Evolutionary conservation across 2,888 invertebrate species (phyloP).

Genomic region (Pollenia griseotomentosa): DNA sequence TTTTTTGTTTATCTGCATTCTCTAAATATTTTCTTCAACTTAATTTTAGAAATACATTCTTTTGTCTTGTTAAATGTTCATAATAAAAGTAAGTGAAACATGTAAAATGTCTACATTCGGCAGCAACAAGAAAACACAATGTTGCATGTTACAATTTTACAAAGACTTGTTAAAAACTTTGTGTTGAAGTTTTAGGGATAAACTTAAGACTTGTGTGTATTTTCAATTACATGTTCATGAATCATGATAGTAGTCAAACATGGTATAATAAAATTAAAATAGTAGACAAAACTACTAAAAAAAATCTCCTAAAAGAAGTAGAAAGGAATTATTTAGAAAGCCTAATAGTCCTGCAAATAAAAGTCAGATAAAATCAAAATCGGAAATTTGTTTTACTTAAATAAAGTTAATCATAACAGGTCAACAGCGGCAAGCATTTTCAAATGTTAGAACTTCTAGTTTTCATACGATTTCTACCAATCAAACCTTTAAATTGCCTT

Average conservation of each 20-base stretch:
- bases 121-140: constrained; percentile 14
- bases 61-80: constrained; percentile 48
- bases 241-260: not conserved
- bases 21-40: constrained; percentile 32
- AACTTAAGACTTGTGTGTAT: constrained; percentile 16
- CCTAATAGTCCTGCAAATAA: no score
- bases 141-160: constrained; percentile 38
- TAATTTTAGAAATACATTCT: constrained; percentile 56
- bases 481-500: no score
- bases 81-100: constrained; percentile 59
- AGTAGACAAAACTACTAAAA: not conserved
- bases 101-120: constrained; percentile 53
- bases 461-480: no score
- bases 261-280: constrained; percentile 6
- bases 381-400: no score
- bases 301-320: not conserved
- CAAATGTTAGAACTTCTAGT: no score
- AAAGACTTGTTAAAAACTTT: constrained; percentile 34
- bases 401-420: no score
- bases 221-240: not conserved
- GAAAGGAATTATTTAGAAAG: no score
- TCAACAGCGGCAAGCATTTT: no score
- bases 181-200: constrained; percentile 27
- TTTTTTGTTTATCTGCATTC: not conserved
- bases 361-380: no score